Percentiles rank a stretch among this genome's conserved stretches.
Evolutionary conservation across 2,113 vertebrate genomes (phyloP).

Genomic region (Zootoca vivipara): DNA sequence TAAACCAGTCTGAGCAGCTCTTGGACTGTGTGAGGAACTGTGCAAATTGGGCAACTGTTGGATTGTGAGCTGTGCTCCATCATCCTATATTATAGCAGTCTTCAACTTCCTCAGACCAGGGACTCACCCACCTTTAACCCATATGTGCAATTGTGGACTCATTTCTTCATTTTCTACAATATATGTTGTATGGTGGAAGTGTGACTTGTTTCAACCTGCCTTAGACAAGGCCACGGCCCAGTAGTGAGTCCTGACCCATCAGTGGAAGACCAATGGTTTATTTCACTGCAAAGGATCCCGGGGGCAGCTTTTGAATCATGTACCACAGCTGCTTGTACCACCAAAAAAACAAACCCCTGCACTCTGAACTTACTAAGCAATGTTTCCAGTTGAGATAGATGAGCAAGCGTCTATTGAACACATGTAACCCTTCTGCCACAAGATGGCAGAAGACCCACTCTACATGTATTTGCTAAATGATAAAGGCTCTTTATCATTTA

Average conservation of each 20-base stretch:
- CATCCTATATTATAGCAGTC: neutral
- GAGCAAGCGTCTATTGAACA: neutral
- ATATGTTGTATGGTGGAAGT: too few relatives aligned
- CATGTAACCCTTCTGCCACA: conserved; percentile 1
- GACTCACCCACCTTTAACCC: too few relatives aligned
- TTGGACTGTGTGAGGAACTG: too few relatives aligned
- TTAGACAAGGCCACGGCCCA: too few relatives aligned
- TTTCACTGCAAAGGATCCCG: neutral
- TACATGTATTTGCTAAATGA: neutral
- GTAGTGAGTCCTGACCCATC: too few relatives aligned
- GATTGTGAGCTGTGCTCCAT: neutral
- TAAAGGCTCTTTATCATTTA: too few relatives aligned
- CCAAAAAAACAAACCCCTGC: neutral
- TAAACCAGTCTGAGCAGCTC: too few relatives aligned
- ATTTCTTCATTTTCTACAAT: too few relatives aligned
- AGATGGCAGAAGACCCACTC: conserved; percentile 54
- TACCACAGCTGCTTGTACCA: neutral
- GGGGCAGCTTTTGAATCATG: neutral
- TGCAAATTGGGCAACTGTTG: neutral
- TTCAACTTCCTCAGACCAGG: too few relatives aligned
- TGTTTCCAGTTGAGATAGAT: neutral
- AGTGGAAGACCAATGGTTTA: neutral
- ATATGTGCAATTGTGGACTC: too few relatives aligned
- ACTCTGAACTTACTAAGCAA: rapidly evolving
- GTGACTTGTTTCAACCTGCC: too few relatives aligned